phyloP scores from a whole-genome alignment of 2,797 vertebrate genomes.

The Mycteria americana region DNA sequence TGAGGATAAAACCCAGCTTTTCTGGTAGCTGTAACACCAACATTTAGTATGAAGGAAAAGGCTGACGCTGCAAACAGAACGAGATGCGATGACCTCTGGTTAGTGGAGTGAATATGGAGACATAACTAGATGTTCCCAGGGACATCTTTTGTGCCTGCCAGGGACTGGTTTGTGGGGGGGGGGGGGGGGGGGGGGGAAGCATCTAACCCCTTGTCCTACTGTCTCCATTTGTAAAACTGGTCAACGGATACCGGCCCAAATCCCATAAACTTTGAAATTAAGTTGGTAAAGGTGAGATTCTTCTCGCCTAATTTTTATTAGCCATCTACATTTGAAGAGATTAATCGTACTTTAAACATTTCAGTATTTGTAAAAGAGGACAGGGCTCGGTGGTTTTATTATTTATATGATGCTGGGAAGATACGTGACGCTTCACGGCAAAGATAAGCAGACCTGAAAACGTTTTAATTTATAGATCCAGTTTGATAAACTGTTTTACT shows the following conservation, averaged over 20 bases:
- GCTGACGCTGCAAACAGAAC: neutral
- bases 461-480: neutral
- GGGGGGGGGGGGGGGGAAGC: too few species aligned
- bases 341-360: neutral
- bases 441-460: neutral
- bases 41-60: neutral
- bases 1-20: neutral
- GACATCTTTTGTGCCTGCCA: neutral
- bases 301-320: neutral
- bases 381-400: neutral
- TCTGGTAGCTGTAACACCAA: neutral
- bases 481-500: neutral
- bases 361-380: neutral
- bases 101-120: accelerated
- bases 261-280: neutral
- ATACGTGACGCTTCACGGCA: neutral
- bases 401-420: neutral
- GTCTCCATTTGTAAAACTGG: neutral
- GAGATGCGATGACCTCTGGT: neutral
- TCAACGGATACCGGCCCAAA: neutral
- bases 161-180: neutral
- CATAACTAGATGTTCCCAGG: neutral
- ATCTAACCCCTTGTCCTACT: neutral
- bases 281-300: neutral
- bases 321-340: neutral